Evolutionary conservation across 2,888 invertebrate species (phyloP).

Genomic region (Leptinotarsa tumamoca): DNA sequence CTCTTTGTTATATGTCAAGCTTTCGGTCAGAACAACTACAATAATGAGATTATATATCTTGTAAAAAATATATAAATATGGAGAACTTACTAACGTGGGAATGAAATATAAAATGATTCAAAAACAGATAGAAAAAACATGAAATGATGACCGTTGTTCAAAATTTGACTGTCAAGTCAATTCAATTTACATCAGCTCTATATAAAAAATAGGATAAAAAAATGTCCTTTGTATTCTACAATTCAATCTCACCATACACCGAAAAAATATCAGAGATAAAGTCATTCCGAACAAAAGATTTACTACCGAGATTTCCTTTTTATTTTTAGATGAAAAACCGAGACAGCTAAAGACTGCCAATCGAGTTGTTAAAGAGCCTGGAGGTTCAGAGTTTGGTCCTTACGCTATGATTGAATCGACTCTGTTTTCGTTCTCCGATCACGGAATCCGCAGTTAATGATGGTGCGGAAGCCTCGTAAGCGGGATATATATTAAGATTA

Average conservation of each 20-base stretch:
- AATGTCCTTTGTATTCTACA: not conserved
- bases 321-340: conserved; percentile 24
- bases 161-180: too few species aligned
- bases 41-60: too few species aligned
- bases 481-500: not conserved
- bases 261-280: not conserved
- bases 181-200: not conserved
- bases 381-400: conserved; percentile 39
- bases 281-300: conserved; percentile 19
- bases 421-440: conserved; percentile 51
- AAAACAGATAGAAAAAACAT: too few species aligned
- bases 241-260: not conserved
- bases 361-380: conserved; percentile 29
- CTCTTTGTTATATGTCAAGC: too few species aligned
- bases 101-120: too few species aligned
- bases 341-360: conserved; percentile 26
- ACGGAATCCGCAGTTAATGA: conserved; percentile 53
- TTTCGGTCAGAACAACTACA: too few species aligned
- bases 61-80: too few species aligned
- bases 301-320: conserved; percentile 26
- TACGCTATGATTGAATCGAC: conserved; percentile 49
- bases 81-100: too few species aligned
- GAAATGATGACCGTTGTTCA: too few species aligned
- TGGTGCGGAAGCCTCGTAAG: conserved; percentile 22
- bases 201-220: not conserved